Evolutionary conservation across 2,888 invertebrate species (phyloP).

Genomic region (Ashinkailepas kermadecensis): DNA sequence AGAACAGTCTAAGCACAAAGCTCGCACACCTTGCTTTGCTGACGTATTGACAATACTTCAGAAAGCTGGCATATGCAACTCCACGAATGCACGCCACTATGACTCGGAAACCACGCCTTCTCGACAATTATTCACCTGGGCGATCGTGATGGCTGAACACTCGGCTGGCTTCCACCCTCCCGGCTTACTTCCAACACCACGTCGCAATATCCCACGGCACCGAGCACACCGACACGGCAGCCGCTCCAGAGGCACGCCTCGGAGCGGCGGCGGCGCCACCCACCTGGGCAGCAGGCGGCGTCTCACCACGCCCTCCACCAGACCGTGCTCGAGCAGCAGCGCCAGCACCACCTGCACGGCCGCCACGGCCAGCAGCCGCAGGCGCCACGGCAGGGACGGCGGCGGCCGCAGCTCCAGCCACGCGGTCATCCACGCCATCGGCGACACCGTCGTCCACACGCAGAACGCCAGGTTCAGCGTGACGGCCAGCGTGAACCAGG

Average conservation of each 20-base stretch:
- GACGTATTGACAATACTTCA: no score
- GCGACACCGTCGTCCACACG: constrained; percentile 50
- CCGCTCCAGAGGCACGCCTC: no score
- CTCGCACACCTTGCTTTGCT: no score
- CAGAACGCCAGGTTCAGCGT: constrained; percentile 52
- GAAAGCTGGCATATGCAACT: no score
- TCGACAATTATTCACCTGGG: no score
- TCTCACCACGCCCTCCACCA: background rate
- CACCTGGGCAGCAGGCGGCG: background rate
- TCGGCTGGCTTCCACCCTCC: background rate
- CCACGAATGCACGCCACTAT: no score
- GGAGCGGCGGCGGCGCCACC: no score
- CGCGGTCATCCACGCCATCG: constrained; percentile 33
- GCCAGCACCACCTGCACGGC: background rate
- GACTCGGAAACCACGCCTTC: no score
- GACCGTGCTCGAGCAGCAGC: background rate
- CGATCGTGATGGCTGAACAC: background rate
- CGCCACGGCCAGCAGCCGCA: background rate
- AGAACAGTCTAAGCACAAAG: no score
- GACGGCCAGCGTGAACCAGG: constrained; percentile 53
- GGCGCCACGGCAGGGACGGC: constrained; percentile 22
- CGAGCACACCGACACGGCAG: no score
- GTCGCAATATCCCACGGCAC: no score
- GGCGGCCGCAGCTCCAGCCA: constrained; percentile 31
- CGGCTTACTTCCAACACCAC: background rate